These are phyloP conservation scores for Protobothrops mucrosquamatus DNA, from an alignment of 2,113 vertebrate genomes.

Conservation along the genomic window DNA sequence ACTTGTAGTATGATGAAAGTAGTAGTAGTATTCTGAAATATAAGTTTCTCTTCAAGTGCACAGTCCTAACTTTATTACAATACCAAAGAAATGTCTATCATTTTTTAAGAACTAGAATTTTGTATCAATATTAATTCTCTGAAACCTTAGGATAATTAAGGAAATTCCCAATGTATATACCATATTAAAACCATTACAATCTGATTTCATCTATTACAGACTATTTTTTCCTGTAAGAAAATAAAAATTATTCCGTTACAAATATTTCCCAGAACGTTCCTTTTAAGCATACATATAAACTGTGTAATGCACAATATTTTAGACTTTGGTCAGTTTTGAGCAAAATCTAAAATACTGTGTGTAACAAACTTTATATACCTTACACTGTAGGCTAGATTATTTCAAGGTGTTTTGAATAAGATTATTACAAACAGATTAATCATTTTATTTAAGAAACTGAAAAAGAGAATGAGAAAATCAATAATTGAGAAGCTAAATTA, in stretches of 20 bases:
- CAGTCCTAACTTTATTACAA: neutral
- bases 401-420: neutral
- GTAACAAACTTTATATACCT: neutral
- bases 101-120: neutral
- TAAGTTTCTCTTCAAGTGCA: neutral
- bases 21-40: neutral
- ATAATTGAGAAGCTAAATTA: neutral
- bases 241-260: neutral
- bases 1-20: neutral
- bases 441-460: neutral
- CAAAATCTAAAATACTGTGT: neutral
- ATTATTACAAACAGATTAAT: neutral
- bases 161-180: neutral
- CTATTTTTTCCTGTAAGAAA: neutral
- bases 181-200: neutral
- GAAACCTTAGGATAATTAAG: neutral
- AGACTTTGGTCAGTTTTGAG: neutral
- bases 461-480: neutral
- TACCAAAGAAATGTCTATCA: neutral
- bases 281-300: neutral
- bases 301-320: neutral
- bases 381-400: neutral
- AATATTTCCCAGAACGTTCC: neutral
- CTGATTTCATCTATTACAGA: neutral
- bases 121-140: neutral